phyloP scores from a whole-genome alignment of 1,140 invertebrate species.

The Megalonaias nervosa region DNA sequence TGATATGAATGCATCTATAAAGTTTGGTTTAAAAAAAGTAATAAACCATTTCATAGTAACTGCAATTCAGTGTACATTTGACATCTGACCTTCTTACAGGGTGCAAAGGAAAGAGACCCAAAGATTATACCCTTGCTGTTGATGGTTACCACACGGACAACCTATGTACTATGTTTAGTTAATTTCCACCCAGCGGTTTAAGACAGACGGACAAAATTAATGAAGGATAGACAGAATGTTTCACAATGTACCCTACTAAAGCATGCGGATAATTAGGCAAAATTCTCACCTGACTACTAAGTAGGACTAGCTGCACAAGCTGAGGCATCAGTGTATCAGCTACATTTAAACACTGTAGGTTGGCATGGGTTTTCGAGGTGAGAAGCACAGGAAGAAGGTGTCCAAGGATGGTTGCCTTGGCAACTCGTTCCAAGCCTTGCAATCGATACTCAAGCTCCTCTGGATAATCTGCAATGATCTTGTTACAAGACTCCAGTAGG shows the following conservation, averaged over 20 bases:
- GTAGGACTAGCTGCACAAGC: conserved; percentile 63
- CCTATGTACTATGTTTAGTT: no score
- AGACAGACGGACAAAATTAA: no score
- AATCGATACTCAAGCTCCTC: conserved; percentile 60
- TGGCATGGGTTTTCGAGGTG: conserved; percentile 65
- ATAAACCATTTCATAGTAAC: no score
- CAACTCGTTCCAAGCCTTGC: conserved; percentile 64
- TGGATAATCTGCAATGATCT: conserved; percentile 48
- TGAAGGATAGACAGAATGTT: not conserved
- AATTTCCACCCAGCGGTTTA: no score
- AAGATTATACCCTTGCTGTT: no score
- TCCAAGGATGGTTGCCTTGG: conserved; percentile 68
- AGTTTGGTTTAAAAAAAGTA: no score
- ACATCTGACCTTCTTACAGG: no score
- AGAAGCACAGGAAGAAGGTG: conserved; percentile 66
- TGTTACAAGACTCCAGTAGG: conserved; percentile 61
- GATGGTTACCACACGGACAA: no score
- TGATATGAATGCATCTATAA: no score
- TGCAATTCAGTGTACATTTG: no score
- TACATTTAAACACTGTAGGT: conserved; percentile 58
- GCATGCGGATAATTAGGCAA: not conserved
- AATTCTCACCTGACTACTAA: conserved; percentile 64
- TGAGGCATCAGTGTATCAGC: conserved; percentile 67
- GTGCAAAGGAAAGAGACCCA: no score
- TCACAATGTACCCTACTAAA: not conserved